Conservation (phyloP, 2,888 invertebrate species). For the Netelia virgata region DNA sequence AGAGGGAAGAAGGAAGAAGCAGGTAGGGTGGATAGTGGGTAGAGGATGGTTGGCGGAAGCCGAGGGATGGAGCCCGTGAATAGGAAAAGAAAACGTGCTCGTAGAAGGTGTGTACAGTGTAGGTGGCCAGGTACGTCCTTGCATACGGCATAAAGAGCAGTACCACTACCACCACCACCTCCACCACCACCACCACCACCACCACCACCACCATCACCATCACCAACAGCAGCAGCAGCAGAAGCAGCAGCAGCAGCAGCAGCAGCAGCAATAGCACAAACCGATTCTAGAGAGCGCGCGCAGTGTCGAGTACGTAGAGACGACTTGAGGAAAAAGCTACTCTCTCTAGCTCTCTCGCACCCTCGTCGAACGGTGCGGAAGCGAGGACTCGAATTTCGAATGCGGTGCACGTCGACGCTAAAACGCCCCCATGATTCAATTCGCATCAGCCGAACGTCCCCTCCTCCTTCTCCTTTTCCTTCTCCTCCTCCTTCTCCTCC, state of each 20-base stretch:
- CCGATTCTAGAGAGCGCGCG: constrained; percentile 36
- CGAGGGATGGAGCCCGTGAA: constrained; percentile 68
- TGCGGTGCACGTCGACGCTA: constrained; percentile 83
- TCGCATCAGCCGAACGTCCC: constrained; percentile 80
- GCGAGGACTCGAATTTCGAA: constrained; percentile 79
- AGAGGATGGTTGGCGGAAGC: neutral
- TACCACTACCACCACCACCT: constrained; percentile 9
- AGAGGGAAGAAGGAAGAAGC: constrained; percentile 13
- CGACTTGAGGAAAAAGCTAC: constrained; percentile 54
- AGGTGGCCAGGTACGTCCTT: constrained; percentile 70
- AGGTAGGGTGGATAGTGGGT: neutral
- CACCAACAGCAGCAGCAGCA: too few species aligned
- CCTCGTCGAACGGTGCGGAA: constrained; percentile 46
- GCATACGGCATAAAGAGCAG: constrained; percentile 65
- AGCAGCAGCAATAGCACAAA: neutral
- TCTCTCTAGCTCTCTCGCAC: constrained; percentile 25
- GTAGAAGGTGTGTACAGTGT: constrained; percentile 68
- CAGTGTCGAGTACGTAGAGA: constrained; percentile 25
- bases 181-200: too few species aligned
- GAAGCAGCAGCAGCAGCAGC: too few species aligned
- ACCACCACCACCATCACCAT: too few species aligned
- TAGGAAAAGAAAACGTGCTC: constrained; percentile 63
- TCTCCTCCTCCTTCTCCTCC: neutral
- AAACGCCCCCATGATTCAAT: constrained; percentile 85
- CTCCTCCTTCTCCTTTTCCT: constrained; percentile 12